Base-by-base conservation (phyloP, 2,888 invertebrate genomes). In the Omphaloscelis lunosa region DNA sequence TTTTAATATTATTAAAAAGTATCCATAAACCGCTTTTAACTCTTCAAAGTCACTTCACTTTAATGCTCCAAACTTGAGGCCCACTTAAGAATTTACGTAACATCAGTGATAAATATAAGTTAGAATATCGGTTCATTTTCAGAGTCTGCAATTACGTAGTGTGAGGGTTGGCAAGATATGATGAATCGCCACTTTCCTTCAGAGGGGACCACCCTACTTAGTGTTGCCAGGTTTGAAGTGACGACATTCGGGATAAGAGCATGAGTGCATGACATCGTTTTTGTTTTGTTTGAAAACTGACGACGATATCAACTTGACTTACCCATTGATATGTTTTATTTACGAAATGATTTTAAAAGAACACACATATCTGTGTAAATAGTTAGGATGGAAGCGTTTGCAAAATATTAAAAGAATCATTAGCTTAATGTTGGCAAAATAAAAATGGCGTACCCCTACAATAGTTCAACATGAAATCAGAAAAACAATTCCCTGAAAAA, bases 101-200 rank as follows among this genome's bases (percentile, higher is more conserved):
- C 68, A 80, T 76, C 80, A 59, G 75, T 76, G 86, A 84, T 84
- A 79, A 88, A 85, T 86, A 75, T 67, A 73, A 77, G 75, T 75
- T 69, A 83, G 75, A 83, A 82, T 85, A 81, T 86, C 82, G 75
- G 82, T 82, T 85, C 82, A 77, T 84, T 88, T 85, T 82, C 83
- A 82, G 80, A 89, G 77, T 79, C 69, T 80, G 88, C 85, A 88
- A 89, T 89, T 88, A 89, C 88, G 85, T 73, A 83, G 80, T 84
- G 85, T 80, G 84, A 82, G 86, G 84, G 86, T 79, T 77, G 79
- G 80, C 76, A 74, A 82, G 89, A 89, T 85, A 86, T 89, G 88
- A 89, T 89, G 88, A 89, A 89, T 89, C 89, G 88, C 89, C 86
- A 87, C 84, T 89, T 89, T 85, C 79, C 80, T 82, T 48, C 63